Evolutionary conservation across 2,797 vertebrate genomes (phyloP).

Genomic region (Coluber constrictor): DNA sequence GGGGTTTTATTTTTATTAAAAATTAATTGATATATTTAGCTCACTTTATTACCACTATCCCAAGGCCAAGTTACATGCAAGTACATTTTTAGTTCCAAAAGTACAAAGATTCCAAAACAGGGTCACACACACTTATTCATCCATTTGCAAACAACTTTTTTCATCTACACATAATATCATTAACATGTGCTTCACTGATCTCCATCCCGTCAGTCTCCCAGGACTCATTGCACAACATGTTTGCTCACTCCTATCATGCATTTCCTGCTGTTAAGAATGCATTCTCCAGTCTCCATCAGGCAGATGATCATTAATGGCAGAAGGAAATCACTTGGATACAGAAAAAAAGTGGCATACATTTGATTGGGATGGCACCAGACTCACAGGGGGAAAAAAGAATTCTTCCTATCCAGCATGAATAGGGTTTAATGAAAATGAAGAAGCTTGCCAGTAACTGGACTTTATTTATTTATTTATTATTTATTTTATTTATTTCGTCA

Average conservation of each 20-base stretch:
- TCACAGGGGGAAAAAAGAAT: neutral
- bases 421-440: neutral
- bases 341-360: neutral
- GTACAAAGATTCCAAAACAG: neutral
- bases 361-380: neutral
- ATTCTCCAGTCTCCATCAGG: neutral
- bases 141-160: neutral
- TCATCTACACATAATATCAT: neutral
- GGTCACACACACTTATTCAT: neutral
- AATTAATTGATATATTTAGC: neutral
- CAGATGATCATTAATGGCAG: neutral
- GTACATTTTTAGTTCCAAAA: neutral
- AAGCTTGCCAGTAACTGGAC: neutral
- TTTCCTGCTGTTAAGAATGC: neutral
- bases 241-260: neutral
- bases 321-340: neutral
- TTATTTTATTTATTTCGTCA: too few relatives aligned
- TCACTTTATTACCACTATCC: neutral
- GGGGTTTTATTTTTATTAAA: neutral
- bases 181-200: neutral
- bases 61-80: neutral
- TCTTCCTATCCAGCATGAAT: neutral
- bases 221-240: neutral
- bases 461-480: too few relatives aligned
- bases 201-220: neutral